These are phyloP conservation scores for Cotesia chilonis DNA, from an alignment of 1,140 invertebrate genomes.

Conservation along the genomic window DNA sequence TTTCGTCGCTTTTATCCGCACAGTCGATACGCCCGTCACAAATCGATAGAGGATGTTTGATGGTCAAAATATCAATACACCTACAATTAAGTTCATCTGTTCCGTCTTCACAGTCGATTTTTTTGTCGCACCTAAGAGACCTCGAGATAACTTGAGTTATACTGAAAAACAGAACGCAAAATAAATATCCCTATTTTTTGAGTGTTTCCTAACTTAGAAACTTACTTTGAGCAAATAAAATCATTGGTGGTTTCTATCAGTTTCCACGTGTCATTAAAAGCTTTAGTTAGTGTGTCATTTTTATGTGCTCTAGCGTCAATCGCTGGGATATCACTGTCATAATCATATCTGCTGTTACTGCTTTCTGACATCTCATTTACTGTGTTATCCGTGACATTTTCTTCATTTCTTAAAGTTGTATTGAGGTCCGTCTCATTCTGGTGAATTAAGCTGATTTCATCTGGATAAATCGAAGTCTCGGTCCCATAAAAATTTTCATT, in stretches of 20 bases:
- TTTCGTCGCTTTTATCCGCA: conserved; percentile 78
- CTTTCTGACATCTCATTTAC: too few species aligned
- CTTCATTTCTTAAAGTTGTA: too few species aligned
- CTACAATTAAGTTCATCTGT: conserved; percentile 80
- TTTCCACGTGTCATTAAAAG: too few species aligned
- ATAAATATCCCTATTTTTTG: not conserved
- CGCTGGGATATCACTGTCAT: too few species aligned
- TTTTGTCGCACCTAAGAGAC: conserved; percentile 72
- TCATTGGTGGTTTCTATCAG: not conserved
- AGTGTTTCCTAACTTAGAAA: not conserved
- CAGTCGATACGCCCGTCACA: conserved; percentile 86
- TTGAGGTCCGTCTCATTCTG: too few species aligned
- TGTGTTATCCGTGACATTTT: too few species aligned
- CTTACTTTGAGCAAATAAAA: not conserved
- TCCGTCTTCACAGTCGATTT: conserved; percentile 83
- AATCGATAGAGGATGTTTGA: conserved; percentile 67
- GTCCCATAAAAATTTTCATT: too few species aligned
- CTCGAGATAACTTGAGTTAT: conserved; percentile 72
- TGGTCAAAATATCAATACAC: conserved; percentile 74
- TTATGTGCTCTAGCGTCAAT: too few species aligned
- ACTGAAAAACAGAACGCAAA: conserved; percentile 60
- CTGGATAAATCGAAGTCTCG: too few species aligned
- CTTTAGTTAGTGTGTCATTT: too few species aligned
- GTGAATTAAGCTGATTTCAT: too few species aligned
- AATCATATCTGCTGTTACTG: too few species aligned